Percentiles rank a stretch among this genome's conserved stretches.
Conservation (phyloP, 1,140 invertebrate species). For the Drosophila carrolli region DNA sequence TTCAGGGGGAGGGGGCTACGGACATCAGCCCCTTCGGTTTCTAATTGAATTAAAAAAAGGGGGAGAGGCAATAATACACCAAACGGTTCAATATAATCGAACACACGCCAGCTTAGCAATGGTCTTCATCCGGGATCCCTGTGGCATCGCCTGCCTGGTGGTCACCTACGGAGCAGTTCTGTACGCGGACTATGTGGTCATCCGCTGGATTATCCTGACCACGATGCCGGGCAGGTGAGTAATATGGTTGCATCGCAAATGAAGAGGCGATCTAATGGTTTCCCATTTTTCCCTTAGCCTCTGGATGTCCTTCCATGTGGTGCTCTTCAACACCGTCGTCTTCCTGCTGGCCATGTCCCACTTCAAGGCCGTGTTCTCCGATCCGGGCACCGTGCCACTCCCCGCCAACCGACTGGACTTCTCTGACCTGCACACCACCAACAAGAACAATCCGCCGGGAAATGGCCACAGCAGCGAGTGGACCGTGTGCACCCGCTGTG, state of each 20-base stretch:
- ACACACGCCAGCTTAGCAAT: slow-evolving; percentile 37
- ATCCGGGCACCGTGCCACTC: slow-evolving; percentile 95
- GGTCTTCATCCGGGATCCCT: slow-evolving; percentile 91
- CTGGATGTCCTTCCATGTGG: slow-evolving; percentile 93
- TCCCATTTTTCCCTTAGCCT: slow-evolving; percentile 86
- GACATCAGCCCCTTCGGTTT: slow-evolving; percentile 63
- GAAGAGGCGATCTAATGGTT: not conserved
- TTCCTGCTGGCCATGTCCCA: slow-evolving; percentile 92
- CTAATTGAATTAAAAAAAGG: slow-evolving; percentile 69
- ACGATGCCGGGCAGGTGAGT: slow-evolving; percentile 92
- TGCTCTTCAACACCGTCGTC: slow-evolving; percentile 92
- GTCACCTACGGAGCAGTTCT: slow-evolving; percentile 93
- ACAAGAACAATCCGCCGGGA: slow-evolving; percentile 75
- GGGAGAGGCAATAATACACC: slow-evolving; percentile 10
- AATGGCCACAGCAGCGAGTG: slow-evolving; percentile 88
- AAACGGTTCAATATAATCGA: not conserved
- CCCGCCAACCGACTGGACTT: slow-evolving; percentile 93
- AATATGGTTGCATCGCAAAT: not conserved
- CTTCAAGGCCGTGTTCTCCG: slow-evolving; percentile 93
- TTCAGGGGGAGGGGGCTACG: slow-evolving; percentile 30
- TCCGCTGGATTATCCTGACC: slow-evolving; percentile 93
- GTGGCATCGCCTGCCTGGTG: slow-evolving; percentile 93
- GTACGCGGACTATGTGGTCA: slow-evolving; percentile 96
- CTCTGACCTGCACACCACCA: slow-evolving; percentile 91
- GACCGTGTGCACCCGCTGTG: slow-evolving; percentile 94